Evolutionary conservation across 2,113 vertebrate species (phyloP).

Genomic region (Marmota monax): DNA sequence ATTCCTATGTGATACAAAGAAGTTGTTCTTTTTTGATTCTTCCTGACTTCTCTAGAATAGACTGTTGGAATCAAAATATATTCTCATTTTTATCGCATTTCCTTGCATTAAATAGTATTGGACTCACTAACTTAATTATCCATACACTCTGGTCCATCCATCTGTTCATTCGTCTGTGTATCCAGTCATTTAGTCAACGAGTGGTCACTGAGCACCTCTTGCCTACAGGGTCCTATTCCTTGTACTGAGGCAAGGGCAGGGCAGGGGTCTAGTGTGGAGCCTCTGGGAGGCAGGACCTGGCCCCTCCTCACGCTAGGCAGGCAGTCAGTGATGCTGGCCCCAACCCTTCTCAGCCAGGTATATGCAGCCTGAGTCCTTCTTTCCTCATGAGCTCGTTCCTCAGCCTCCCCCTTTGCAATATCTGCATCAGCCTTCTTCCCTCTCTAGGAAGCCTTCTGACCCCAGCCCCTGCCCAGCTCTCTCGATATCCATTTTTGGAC

Average conservation of each 20-base stretch:
- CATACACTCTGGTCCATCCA: not conserved
- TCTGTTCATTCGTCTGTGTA: not conserved
- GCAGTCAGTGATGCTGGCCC: too few species aligned
- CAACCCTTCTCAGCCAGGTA: not conserved
- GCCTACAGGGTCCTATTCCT: not conserved
- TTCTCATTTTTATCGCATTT: conserved; percentile 11
- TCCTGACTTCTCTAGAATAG: not conserved
- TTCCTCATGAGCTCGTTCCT: not conserved
- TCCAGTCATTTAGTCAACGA: not conserved
- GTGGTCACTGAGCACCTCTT: not conserved
- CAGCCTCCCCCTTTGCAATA: not conserved
- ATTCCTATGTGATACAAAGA: not conserved
- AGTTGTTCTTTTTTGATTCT: conserved; percentile 41
- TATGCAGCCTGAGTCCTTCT: not conserved
- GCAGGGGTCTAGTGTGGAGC: not conserved
- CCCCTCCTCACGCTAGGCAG: not conserved
- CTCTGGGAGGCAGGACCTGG: not conserved
- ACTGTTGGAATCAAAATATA: not conserved
- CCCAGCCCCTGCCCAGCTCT: not conserved
- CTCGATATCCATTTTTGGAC: not conserved
- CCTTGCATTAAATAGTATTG: not conserved
- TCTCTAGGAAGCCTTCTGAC: not conserved
- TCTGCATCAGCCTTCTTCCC: not conserved
- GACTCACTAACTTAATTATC: not conserved
- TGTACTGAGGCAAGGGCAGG: not conserved